Conservation (phyloP, 2,888 invertebrate species). For the Zhengitettix transpicula region DNA sequence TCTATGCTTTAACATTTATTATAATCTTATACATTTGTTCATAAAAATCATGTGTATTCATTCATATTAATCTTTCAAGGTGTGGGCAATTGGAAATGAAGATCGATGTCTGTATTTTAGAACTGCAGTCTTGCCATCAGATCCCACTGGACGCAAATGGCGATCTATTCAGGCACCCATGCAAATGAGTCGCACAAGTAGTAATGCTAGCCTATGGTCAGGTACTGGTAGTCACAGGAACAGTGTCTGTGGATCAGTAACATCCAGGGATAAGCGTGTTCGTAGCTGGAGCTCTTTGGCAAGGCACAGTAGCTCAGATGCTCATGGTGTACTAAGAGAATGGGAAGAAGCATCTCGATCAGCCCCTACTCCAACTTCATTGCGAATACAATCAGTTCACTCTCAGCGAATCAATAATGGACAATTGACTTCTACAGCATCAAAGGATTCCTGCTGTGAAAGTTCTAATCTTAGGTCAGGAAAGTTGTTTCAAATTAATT, state of each 20-base stretch:
- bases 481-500: neutral
- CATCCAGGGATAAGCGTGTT: slow-evolving; percentile 33
- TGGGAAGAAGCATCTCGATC: slow-evolving; percentile 58
- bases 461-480: slow-evolving; percentile 4
- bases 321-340: slow-evolving; percentile 25
- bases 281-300: slow-evolving; percentile 43
- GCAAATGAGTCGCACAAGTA: slow-evolving; percentile 68
- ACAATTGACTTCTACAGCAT: slow-evolving; percentile 21
- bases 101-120: slow-evolving; percentile 70
- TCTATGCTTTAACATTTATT: no score
- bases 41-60: no score
- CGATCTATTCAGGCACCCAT: slow-evolving; percentile 59
- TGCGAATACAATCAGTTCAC: slow-evolving; percentile 31
- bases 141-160: slow-evolving; percentile 80
- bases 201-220: slow-evolving; percentile 53
- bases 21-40: no score
- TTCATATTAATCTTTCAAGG: slow-evolving; percentile 20
- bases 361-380: slow-evolving; percentile 52
- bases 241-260: slow-evolving; percentile 1
- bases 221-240: slow-evolving; percentile 8
- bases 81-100: slow-evolving; percentile 69
- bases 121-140: slow-evolving; percentile 53
- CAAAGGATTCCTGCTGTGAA: slow-evolving; percentile 9
- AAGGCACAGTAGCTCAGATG: slow-evolving; percentile 3
- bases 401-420: neutral